These are phyloP conservation scores for Panzeria rudis DNA, from an alignment of 2,888 invertebrate genomes.

Conservation along the genomic window DNA sequence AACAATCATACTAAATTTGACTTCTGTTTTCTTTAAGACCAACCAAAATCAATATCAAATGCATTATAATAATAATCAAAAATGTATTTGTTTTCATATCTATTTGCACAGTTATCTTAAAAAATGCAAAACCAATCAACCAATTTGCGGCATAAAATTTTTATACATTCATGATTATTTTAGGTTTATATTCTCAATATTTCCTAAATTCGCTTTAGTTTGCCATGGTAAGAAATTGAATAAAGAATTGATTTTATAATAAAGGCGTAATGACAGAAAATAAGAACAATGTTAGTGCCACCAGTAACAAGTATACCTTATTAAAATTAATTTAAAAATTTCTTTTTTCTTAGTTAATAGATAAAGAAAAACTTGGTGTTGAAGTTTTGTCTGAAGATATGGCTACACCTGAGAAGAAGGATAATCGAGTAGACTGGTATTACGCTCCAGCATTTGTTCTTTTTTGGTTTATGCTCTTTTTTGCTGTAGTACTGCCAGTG, in stretches of 20 bases:
- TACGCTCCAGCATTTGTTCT: conserved; percentile 77
- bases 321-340: background rate
- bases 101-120: background rate
- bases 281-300: conserved; percentile 27
- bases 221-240: background rate
- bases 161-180: conserved; percentile 2
- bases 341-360: conserved; percentile 26
- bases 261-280: conserved; percentile 36
- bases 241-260: conserved; percentile 1
- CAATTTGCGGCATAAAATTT: conserved; percentile 16
- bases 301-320: background rate
- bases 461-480: conserved; percentile 79
- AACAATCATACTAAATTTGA: too few species aligned
- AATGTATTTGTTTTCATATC: too few species aligned
- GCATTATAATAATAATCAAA: background rate
- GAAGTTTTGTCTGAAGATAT: background rate
- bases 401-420: conserved; percentile 52
- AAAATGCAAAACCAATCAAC: conserved; percentile 2
- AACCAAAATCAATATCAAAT: too few species aligned
- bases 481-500: conserved; percentile 76
- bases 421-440: conserved; percentile 75
- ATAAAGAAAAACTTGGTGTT: background rate
- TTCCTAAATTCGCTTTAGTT: conserved; percentile 38
- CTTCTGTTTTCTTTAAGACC: too few species aligned
- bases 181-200: background rate